These are phyloP conservation scores for Lepidochrysops patricia DNA, from an alignment of 2,888 invertebrate species.

Conservation along the genomic window DNA sequence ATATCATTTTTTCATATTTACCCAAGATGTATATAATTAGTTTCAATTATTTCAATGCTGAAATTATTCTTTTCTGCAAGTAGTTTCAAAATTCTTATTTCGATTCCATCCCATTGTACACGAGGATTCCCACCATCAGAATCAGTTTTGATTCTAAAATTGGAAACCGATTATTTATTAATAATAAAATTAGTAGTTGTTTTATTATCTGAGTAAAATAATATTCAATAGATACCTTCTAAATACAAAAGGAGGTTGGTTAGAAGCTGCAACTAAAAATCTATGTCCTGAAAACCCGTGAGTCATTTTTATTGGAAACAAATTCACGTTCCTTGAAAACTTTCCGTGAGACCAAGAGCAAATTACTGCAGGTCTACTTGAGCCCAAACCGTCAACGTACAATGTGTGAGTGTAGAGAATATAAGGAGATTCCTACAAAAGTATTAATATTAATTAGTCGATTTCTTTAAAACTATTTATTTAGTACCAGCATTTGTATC, in stretches of 20 bases:
- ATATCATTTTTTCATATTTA: slow-evolving; percentile 36
- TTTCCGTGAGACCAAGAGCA: slow-evolving; percentile 81
- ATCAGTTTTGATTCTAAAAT: slow-evolving; percentile 51
- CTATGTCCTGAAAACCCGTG: slow-evolving; percentile 84
- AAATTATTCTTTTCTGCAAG: slow-evolving; percentile 80
- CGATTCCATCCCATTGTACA: slow-evolving; percentile 82
- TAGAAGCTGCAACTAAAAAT: slow-evolving; percentile 79
- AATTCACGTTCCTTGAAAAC: slow-evolving; percentile 75
- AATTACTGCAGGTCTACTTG: slow-evolving; percentile 78
- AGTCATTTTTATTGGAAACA: slow-evolving; percentile 81
- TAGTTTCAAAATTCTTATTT: slow-evolving; percentile 77
- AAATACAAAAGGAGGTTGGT: slow-evolving; percentile 84
- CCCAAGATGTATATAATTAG: slow-evolving; percentile 62
- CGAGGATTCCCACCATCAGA: slow-evolving; percentile 59
- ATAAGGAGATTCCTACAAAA: slow-evolving; percentile 77
- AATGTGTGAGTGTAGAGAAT: slow-evolving; percentile 84
- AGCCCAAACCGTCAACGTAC: slow-evolving; percentile 82
- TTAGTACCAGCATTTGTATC: no score
- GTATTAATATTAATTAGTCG: no score
- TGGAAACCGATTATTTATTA: slow-evolving; percentile 19
- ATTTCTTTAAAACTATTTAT: no score
- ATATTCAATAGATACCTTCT: slow-evolving; percentile 61
- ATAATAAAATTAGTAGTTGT: no score
- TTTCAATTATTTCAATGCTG: slow-evolving; percentile 79
- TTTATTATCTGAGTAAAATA: no score